These are phyloP conservation scores for Agrilus cyanescens DNA, from an alignment of 2,888 invertebrate genomes.

Conservation along the genomic window DNA sequence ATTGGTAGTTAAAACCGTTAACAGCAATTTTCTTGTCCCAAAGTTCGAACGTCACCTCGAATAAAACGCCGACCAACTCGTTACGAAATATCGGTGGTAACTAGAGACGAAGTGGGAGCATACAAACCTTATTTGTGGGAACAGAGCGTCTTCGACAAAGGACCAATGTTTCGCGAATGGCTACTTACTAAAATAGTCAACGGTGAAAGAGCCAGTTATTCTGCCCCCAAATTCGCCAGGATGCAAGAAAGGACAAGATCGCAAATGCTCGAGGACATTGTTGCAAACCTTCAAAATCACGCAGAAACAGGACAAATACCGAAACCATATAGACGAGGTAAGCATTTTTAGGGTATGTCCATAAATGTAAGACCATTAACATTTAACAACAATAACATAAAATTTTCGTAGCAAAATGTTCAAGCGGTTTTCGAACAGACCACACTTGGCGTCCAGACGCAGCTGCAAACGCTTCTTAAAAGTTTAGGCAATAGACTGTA, in stretches of 20 bases:
- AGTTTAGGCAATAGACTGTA: no score
- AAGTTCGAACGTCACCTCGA: slow-evolving; percentile 76
- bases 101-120: slow-evolving; percentile 87
- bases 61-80: slow-evolving; percentile 77
- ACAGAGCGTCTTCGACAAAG: slow-evolving; percentile 88
- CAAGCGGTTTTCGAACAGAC: neutral
- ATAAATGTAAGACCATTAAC: slow-evolving; percentile 1
- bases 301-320: slow-evolving; percentile 93
- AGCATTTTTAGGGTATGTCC: slow-evolving; percentile 8
- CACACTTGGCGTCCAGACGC: no score
- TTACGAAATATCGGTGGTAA: slow-evolving; percentile 87
- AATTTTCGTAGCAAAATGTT: neutral
- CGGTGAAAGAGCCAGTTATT: slow-evolving; percentile 86
- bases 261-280: slow-evolving; percentile 90
- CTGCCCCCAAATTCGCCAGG: slow-evolving; percentile 87
- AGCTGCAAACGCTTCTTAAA: no score
- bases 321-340: slow-evolving; percentile 79
- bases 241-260: slow-evolving; percentile 90
- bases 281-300: slow-evolving; percentile 86
- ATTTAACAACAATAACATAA: neutral
- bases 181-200: slow-evolving; percentile 87
- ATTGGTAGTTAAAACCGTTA: no score
- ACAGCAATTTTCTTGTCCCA: neutral
- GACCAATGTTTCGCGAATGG: slow-evolving; percentile 92
- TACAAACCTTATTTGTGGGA: slow-evolving; percentile 95